Evolutionary conservation across 2,797 vertebrate genomes (phyloP).

Genomic region (Peromyscus attwateri): DNA sequence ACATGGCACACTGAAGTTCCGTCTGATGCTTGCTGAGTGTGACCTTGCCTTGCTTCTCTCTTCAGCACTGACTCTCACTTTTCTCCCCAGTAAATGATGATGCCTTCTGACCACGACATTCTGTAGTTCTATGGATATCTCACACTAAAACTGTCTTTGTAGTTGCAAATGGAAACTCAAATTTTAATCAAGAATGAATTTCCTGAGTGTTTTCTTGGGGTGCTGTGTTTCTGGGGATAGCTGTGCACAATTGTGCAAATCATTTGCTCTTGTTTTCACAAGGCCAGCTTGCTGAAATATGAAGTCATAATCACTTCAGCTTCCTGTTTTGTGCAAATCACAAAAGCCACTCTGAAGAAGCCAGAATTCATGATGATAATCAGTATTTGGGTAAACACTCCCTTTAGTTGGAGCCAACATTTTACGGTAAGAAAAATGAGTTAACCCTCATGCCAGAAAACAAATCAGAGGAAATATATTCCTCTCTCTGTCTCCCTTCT

Average conservation of each 20-base stretch:
- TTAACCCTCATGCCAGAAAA: conserved; percentile 26
- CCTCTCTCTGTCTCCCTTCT: background rate
- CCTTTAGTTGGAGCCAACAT: conserved; percentile 20
- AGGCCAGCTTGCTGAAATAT: conserved; percentile 61
- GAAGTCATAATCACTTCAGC: conserved; percentile 53
- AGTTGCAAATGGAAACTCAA: background rate
- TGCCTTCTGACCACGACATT: background rate
- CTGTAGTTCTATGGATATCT: background rate
- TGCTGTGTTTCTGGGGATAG: background rate
- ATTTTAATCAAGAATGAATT: background rate
- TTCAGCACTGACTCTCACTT: background rate
- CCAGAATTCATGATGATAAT: conserved; percentile 57
- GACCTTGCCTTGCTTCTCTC: background rate
- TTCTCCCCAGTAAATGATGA: background rate
- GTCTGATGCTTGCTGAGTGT: background rate
- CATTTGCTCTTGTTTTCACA: conserved; percentile 13
- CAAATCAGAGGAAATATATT: background rate
- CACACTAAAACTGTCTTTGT: background rate
- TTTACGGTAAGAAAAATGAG: conserved; percentile 32
- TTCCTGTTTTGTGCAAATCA: conserved; percentile 66
- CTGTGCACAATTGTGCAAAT: background rate
- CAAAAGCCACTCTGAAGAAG: conserved; percentile 45
- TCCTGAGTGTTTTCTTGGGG: background rate
- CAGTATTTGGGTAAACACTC: background rate
- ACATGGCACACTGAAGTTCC: background rate